Base-by-base conservation (phyloP, 1,140 invertebrate species). In the Manduca sexta region DNA sequence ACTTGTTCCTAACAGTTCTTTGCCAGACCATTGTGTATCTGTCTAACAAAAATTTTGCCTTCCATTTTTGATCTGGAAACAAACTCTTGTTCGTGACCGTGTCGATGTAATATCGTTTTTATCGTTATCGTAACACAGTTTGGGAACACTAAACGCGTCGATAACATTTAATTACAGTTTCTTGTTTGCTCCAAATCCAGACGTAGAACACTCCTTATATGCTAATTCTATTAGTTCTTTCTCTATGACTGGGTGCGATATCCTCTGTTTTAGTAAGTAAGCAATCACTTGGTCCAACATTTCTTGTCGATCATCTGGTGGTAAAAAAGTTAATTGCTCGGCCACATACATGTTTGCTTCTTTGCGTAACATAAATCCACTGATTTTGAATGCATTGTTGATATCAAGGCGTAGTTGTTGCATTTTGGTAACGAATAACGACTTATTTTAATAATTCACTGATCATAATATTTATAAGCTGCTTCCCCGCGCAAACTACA, bases 101-200 rank as follows among this genome's bases (percentile, higher is more conserved):
- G 58, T 86, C 82, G 52, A 89, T 83, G 7, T 92, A 73, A 78
- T 96, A 97, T 80, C 95, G 94, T 64, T 95, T 95, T 91, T 91
- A 43, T 92, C 91, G 37, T 87, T 70, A 60, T 93, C 90, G 70
- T 94, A 97, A n/a, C 84, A 80, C 45, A 93, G 89, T 80, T 92
- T 92, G 2, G 95, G 95, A 16, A 96, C 89, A 34, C 91, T 90
- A 74, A 94, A 95, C 0, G 92, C 92, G 85, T 92, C 89, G 45
- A 97, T 95, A 0, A 97, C 90, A 74, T 89, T 91, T 13, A 97
- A 90, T n/a, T 1, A 95, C 74, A 4, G 93, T 92, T 75, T 95
- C 94, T n/a, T 33, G 91, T 88, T 45, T 94, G 91, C 69, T 95
- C 92, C 21, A n/a, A 92, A 85, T 8, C 92, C 90, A 51, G 89